A percentile compares a stretch with the other conserved stretches of the same genome.
These are phyloP conservation scores for Sebastolobus altivelis DNA, from an alignment of 2,797 vertebrate species.

Conservation along the genomic window DNA sequence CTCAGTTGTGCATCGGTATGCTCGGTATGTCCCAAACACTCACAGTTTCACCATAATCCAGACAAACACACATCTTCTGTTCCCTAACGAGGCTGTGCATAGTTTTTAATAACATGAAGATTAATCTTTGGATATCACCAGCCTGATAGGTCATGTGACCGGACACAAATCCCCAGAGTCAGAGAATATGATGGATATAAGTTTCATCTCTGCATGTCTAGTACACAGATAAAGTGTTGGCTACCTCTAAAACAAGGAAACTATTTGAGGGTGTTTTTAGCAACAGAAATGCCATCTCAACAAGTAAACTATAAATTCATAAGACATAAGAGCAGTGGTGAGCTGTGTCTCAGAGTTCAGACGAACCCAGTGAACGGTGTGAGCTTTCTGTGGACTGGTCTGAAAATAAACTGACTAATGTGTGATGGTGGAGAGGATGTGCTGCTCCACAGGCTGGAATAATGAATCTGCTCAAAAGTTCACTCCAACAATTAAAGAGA, in stretches of 20 bases:
- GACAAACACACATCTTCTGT: not conserved
- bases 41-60: too few species aligned
- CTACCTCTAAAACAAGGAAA: not conserved
- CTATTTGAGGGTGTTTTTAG: not conserved
- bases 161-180: not conserved
- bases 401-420: slow-evolving; percentile 15
- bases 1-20: too few species aligned
- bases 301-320: not conserved
- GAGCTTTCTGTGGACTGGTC: not conserved
- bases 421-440: not conserved
- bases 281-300: not conserved
- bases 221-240: not conserved
- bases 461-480: slow-evolving; percentile 75
- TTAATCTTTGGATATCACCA: not conserved
- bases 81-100: not conserved
- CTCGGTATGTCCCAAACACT: too few species aligned
- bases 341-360: not conserved
- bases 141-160: not conserved
- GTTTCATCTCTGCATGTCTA: not conserved
- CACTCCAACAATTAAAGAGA: slow-evolving; percentile 71
- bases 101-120: not conserved
- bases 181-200: not conserved
- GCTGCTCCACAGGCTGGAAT: slow-evolving; percentile 18
- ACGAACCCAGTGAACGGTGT: not conserved
- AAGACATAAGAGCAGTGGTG: not conserved